phyloP scores from a whole-genome alignment of 92 coral and sea anemone species.

The Epizoanthus scotinus region DNA sequence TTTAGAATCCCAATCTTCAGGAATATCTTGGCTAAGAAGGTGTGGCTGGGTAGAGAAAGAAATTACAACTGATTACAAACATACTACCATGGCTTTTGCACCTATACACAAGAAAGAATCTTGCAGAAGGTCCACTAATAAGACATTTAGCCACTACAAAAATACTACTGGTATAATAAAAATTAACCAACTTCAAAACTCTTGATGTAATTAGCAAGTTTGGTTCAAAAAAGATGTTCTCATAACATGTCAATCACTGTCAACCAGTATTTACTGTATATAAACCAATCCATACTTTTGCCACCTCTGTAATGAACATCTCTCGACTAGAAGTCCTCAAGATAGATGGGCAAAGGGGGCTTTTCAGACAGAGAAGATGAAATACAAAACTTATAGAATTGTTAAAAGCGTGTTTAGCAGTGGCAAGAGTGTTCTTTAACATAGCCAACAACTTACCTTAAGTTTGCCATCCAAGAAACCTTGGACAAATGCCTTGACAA shows the following conservation, averaged over 20 bases:
- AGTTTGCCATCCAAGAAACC: constrained; percentile 82
- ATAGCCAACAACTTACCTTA: constrained; percentile 65
- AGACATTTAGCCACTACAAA: too few relatives aligned
- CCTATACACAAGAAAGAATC: neutral
- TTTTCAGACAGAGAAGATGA: neutral
- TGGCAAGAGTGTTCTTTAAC: neutral
- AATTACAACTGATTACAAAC: neutral
- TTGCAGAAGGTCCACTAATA: too few relatives aligned
- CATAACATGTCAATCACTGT: too few relatives aligned
- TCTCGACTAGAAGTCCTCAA: neutral
- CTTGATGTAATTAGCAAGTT: too few relatives aligned
- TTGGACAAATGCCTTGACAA: constrained; percentile 71
- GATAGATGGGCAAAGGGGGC: neutral
- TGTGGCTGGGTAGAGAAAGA: constrained; percentile 65
- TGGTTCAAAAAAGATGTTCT: too few relatives aligned
- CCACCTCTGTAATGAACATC: neutral
- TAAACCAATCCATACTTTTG: neutral
- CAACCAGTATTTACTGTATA: too few relatives aligned
- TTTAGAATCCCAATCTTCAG: constrained; percentile 98
- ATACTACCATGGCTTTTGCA: neutral
- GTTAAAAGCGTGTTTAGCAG: neutral
- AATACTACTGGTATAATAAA: too few relatives aligned
- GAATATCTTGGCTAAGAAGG: constrained; percentile 82
- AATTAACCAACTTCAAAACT: too few relatives aligned
- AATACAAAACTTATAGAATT: neutral